Conservation (phyloP, 2,888 invertebrate genomes). For the Caenorhabditis panamensis region DNA sequence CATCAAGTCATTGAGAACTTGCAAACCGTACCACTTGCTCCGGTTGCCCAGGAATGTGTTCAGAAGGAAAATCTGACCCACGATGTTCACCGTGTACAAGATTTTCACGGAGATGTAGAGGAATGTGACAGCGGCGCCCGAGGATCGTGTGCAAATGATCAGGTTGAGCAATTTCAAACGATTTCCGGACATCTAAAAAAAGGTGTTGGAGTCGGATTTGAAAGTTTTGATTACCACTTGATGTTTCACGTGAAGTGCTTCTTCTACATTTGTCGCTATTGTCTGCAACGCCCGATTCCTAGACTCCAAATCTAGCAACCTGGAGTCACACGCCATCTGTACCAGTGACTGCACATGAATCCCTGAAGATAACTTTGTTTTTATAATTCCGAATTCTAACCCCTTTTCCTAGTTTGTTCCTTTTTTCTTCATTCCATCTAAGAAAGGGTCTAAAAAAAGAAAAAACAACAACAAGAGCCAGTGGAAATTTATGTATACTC, state of each 20-base stretch:
- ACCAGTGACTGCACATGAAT: slow-evolving; percentile 81
- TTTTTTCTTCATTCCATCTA: slow-evolving; percentile 4
- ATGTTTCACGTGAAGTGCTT: slow-evolving; percentile 81
- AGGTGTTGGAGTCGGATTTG: background rate
- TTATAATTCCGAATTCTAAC: background rate
- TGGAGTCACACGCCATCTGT: slow-evolving; percentile 81
- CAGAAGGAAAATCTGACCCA: slow-evolving; percentile 81
- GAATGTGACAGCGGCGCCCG: slow-evolving; percentile 81
- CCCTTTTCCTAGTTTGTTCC: background rate
- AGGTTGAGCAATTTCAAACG: slow-evolving; percentile 79
- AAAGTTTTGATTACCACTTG: slow-evolving; percentile 74
- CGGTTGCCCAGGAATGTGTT: slow-evolving; percentile 81
- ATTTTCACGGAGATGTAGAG: slow-evolving; percentile 79
- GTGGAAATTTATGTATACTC: slow-evolving; percentile 55
- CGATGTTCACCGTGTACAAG: slow-evolving; percentile 80
- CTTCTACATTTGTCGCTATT: slow-evolving; percentile 81
- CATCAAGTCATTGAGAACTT: slow-evolving; percentile 81
- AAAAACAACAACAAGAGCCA: slow-evolving; percentile 38
- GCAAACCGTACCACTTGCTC: slow-evolving; percentile 80
- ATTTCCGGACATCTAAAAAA: slow-evolving; percentile 79
- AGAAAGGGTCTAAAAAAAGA: background rate
- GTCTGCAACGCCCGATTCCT: slow-evolving; percentile 80
- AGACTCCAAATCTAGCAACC: slow-evolving; percentile 80
- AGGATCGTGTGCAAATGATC: slow-evolving; percentile 80
- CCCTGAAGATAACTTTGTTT: slow-evolving; percentile 65